A percentile compares a stretch with the other conserved stretches of the same genome.
Evolutionary conservation across 2,113 vertebrate species (phyloP).

Genomic region (Aspiorhynchus laticeps): DNA sequence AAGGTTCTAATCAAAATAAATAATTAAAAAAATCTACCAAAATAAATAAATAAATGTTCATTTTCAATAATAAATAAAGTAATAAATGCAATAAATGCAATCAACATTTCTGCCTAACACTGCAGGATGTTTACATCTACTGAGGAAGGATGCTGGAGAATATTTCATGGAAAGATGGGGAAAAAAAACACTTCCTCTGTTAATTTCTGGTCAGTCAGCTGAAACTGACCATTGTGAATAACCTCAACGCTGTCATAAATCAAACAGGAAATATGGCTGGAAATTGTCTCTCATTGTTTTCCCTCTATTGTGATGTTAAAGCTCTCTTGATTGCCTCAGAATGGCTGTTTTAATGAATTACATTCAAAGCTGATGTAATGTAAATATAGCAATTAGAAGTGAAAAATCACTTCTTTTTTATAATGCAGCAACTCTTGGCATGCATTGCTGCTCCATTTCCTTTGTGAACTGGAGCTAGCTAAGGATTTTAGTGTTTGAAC

Average conservation of each 20-base stretch:
- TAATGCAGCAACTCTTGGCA: not conserved
- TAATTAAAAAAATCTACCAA: too few relatives aligned
- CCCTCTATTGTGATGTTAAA: not conserved
- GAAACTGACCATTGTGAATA: not conserved
- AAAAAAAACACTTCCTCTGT: not conserved
- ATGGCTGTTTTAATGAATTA: not conserved
- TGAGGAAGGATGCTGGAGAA: not conserved
- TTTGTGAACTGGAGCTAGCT: not conserved
- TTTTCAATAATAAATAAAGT: not conserved
- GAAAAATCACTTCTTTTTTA: not conserved
- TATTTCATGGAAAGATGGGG: not conserved
- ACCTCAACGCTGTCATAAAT: not conserved
- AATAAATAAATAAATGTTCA: not conserved
- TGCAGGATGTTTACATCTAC: constrained; percentile 5
- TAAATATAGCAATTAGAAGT: not conserved
- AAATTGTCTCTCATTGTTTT: not conserved
- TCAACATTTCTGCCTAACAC: not conserved
- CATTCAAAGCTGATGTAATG: not conserved
- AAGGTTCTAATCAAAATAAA: too few relatives aligned
- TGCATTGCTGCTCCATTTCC: not conserved
- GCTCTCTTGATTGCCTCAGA: not conserved
- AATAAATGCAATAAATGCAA: not conserved
- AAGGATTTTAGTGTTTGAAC: not conserved
- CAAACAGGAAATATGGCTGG: not conserved
- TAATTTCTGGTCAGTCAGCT: not conserved